Percentiles rank a stretch among this genome's conserved stretches.
Conservation (phyloP, 2,888 invertebrate genomes). For the Allygus modestus region DNA sequence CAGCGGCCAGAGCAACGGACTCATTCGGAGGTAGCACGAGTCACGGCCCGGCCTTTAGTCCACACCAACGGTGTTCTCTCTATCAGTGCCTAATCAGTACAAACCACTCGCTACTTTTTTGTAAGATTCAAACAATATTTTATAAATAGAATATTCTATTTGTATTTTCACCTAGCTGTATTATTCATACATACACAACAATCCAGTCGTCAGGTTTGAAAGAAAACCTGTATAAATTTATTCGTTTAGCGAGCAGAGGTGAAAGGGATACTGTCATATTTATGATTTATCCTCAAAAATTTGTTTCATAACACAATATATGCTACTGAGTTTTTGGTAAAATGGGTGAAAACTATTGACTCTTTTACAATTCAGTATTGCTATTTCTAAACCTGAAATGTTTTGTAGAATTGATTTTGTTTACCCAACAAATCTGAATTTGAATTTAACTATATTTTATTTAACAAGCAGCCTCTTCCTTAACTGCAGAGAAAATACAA, state of each 20-base stretch:
- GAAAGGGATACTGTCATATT: neutral
- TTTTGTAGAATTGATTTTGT: too few species aligned
- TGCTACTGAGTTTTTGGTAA: too few species aligned
- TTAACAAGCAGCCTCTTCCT: too few species aligned
- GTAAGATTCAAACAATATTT: slow-evolving; percentile 58
- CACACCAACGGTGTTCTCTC: slow-evolving; percentile 63
- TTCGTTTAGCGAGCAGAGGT: slow-evolving; percentile 13
- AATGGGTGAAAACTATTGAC: too few species aligned
- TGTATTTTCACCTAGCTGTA: slow-evolving; percentile 42
- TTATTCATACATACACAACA: neutral
- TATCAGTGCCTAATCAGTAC: slow-evolving; percentile 69
- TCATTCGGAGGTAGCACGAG: slow-evolving; percentile 90
- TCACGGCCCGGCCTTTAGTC: slow-evolving; percentile 55
- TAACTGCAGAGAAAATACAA: too few species aligned
- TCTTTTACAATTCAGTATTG: too few species aligned
- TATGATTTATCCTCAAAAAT: neutral
- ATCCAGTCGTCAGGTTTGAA: neutral
- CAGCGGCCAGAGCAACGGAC: slow-evolving; percentile 80
- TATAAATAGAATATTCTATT: slow-evolving; percentile 62
- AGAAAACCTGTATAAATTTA: neutral
- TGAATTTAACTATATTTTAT: too few species aligned
- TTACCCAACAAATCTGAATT: too few species aligned
- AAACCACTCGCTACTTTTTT: slow-evolving; percentile 63
- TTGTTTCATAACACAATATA: neutral
- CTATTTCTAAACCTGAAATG: too few species aligned